Evolutionary conservation across 23 tunicate species (phyloP).

Genomic region (Trididemnum clinides): DNA sequence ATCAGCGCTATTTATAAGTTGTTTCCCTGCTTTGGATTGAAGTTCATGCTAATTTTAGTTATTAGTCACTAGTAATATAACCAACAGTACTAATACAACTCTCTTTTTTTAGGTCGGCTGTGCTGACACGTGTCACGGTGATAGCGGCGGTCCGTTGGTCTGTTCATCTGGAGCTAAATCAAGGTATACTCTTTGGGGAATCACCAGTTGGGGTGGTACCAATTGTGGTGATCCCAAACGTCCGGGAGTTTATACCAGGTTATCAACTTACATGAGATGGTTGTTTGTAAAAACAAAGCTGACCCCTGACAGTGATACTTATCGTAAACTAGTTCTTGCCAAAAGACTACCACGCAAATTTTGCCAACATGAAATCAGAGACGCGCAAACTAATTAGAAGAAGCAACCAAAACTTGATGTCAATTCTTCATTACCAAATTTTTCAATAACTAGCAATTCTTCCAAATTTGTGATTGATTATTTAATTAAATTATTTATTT

Average conservation of each 20-base stretch:
- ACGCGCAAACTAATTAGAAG: neutral
- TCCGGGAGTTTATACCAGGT: conserved; percentile 28
- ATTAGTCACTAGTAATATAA: too few species aligned
- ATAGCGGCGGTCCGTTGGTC: conserved; percentile 34
- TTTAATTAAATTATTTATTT: too few species aligned
- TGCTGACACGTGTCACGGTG: conserved; percentile 28
- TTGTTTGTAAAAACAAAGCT: neutral
- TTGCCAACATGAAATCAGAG: neutral
- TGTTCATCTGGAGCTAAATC: neutral
- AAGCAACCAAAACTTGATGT: too few species aligned
- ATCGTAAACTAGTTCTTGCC: neutral
- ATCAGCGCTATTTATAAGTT: too few species aligned
- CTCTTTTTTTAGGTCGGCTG: neutral
- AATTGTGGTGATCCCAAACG: neutral
- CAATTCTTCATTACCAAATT: too few species aligned
- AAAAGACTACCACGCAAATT: neutral
- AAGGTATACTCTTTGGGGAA: conserved; percentile 7
- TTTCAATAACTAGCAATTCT: too few species aligned
- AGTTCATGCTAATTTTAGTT: too few species aligned
- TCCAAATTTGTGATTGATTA: too few species aligned
- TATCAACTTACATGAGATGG: conserved; percentile 23
- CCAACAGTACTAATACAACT: too few species aligned
- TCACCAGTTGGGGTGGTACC: conserved; percentile 34
- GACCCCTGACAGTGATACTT: neutral
- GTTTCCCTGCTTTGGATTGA: too few species aligned